Evolutionary conservation across 2,797 vertebrate species (phyloP), one percentile per base, ranked within the genome.

Genomic region (Centropyge bicolor): DNA sequence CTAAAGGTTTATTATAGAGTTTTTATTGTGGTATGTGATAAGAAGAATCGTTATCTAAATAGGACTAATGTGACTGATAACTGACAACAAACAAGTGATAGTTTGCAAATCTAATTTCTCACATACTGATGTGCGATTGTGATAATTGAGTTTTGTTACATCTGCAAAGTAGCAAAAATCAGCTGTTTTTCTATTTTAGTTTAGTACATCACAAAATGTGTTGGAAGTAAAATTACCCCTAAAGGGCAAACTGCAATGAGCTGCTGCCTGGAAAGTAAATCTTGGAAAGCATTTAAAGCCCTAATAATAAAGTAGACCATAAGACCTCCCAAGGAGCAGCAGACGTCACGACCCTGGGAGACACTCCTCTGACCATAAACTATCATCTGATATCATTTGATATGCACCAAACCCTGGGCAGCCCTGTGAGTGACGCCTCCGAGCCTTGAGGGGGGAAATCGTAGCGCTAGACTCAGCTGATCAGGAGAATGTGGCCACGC

Each of bases 311-410:
- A 31, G 27, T n/a, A n/a, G 27, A 31, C 27, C 27, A n/a, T 31
- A 56, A 69, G 65, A 69, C 56, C 55, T 52, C 67, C 59, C 27
- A n/a, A 68, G 61, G 40, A 54, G 24, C 74, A 10, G 43, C 46
- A 38, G 46, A 36, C 5, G 17, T 46, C 24, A n/a, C 7, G 17
- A 16, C n/a, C 63, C 61, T 16, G 3, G 24, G 68, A 74, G 66
- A 19, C 40, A 54, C 46, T 55, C 31, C 10, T 78, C 69, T 84
- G 85, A 81, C 88, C 83, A 83, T 76, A 65, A 78, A 49, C 35
- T 17, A 78, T 87, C 83, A 83, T 83, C 84, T 88, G 82, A 68
- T 83, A 46, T 76, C 65, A 80, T 86, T 81, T 82, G 90, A 85
- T 64, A 8, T 8, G 16, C 22, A 0, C 8, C 35, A 22, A 85